These are phyloP conservation scores for Sebastes alutus DNA, from an alignment of 2,797 vertebrate genomes.

Conservation along the genomic window DNA sequence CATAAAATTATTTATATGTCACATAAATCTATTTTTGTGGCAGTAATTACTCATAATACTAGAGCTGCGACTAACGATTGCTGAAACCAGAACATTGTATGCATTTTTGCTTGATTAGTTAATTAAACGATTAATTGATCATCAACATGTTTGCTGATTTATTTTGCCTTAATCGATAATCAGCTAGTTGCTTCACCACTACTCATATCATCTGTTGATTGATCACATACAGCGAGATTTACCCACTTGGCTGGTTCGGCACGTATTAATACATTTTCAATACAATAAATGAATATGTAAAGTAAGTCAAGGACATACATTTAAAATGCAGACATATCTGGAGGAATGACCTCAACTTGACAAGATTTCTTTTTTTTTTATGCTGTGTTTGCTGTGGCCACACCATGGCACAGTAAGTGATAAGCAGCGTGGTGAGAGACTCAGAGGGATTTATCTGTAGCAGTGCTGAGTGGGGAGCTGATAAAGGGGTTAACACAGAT, in stretches of 20 bases:
- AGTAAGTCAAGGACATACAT: not conserved
- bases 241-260: not conserved
- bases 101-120: fast-evolving
- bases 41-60: not conserved
- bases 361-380: not conserved
- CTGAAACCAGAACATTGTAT: no score
- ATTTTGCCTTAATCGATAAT: not conserved
- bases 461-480: slow-evolving; percentile 33
- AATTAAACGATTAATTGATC: not conserved
- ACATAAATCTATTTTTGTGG: not conserved
- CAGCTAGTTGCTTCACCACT: not conserved
- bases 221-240: not conserved
- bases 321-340: slow-evolving; percentile 1
- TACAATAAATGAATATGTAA: not conserved
- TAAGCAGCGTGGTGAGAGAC: slow-evolving; percentile 26
- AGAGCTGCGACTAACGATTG: not conserved
- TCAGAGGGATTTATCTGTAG: slow-evolving; percentile 44
- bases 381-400: slow-evolving; percentile 16
- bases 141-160: not conserved
- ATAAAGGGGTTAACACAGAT: slow-evolving; percentile 48
- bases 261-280: not conserved
- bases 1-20: not conserved
- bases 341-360: slow-evolving; percentile 9
- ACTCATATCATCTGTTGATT: not conserved
- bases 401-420: slow-evolving; percentile 17